Conservation (phyloP, 2,113 vertebrate genomes). For the Aramus guarauna region DNA sequence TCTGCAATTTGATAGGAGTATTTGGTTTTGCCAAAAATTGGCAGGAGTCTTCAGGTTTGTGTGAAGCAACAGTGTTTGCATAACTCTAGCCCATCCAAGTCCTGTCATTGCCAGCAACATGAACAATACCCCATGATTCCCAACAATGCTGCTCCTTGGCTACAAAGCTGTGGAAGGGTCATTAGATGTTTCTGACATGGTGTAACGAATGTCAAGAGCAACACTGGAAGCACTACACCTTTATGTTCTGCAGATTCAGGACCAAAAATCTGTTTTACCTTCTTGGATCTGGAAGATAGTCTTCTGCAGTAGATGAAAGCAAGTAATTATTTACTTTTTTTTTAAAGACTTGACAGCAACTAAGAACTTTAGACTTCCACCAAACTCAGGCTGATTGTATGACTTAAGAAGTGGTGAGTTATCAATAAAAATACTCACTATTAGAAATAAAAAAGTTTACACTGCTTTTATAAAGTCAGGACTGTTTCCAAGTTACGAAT, state of each 20-base stretch:
- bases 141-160: neutral
- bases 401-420: neutral
- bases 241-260: neutral
- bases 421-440: neutral
- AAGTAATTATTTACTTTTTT: neutral
- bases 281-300: neutral
- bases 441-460: neutral
- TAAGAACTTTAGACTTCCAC: neutral
- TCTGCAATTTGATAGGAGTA: neutral
- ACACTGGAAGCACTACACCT: neutral
- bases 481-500: neutral
- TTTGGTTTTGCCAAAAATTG: neutral
- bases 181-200: neutral
- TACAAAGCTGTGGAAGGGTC: neutral
- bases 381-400: neutral
- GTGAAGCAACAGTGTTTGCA: neutral
- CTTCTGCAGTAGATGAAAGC: neutral
- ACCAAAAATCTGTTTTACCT: neutral
- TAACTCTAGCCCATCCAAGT: neutral
- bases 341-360: neutral
- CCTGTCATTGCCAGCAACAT: neutral
- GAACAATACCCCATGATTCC: neutral
- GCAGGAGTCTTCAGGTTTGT: accelerated
- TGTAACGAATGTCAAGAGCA: neutral
- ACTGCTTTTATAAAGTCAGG: neutral